Conservation (phyloP, 1,140 invertebrate species). For the Piezodorus guildinii region DNA sequence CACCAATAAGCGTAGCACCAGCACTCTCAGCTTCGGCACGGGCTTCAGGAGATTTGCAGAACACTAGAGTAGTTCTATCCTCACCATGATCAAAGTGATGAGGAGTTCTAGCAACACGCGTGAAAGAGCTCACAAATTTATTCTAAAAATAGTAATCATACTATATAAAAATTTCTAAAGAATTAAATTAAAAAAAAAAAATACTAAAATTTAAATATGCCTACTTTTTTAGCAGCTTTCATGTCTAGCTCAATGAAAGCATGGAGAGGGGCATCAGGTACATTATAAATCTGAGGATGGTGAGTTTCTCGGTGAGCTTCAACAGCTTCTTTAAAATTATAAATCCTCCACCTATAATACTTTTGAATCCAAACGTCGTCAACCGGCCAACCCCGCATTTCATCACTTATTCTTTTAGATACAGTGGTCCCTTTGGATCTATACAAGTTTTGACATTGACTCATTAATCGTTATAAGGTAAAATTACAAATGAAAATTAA, state of each 20-base stretch:
- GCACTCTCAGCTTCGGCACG: slow-evolving; percentile 45
- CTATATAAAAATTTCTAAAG: not conserved
- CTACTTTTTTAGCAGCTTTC: slow-evolving; percentile 40
- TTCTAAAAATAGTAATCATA: slow-evolving; percentile 38
- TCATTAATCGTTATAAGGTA: no score
- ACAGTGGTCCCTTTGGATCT: slow-evolving; percentile 19
- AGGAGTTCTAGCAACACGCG: slow-evolving; percentile 45
- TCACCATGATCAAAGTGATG: slow-evolving; percentile 51
- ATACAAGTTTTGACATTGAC: no score
- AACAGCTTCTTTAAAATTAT: slow-evolving; percentile 58
- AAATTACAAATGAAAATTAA: no score
- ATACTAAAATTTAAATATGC: not conserved
- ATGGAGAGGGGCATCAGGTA: slow-evolving; percentile 48
- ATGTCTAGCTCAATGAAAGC: slow-evolving; percentile 61
- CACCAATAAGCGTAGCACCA: slow-evolving; percentile 56
- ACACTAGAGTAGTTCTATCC: slow-evolving; percentile 51
- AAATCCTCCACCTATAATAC: slow-evolving; percentile 48
- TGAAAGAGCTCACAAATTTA: slow-evolving; percentile 49
- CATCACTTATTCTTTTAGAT: slow-evolving; percentile 37
- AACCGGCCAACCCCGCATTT: slow-evolving; percentile 41
- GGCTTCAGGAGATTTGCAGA: slow-evolving; percentile 48
- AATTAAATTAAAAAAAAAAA: not conserved
- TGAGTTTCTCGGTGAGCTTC: slow-evolving; percentile 58
- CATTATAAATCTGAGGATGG: slow-evolving; percentile 62
- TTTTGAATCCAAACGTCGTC: slow-evolving; percentile 55